Evolutionary conservation across 2,113 vertebrate genomes (phyloP).

Genomic region (Erpornis zantholeuca): DNA sequence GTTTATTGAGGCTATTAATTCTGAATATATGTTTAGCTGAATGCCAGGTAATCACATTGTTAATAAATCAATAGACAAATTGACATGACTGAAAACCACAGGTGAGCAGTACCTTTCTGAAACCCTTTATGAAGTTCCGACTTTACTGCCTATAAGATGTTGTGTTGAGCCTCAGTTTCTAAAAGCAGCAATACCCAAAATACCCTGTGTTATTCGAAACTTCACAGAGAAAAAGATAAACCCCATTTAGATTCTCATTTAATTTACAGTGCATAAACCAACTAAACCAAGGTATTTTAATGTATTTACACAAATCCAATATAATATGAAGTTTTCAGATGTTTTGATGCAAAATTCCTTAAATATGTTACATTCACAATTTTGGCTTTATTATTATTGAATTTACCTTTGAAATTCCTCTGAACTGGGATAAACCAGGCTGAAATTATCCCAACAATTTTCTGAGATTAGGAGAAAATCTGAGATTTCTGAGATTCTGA

Average conservation of each 20-base stretch:
- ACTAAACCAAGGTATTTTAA: background rate
- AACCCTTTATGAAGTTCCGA: background rate
- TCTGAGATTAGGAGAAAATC: too few species aligned
- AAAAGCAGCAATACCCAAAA: background rate
- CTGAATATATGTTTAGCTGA: background rate
- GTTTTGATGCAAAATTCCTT: background rate
- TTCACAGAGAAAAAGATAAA: background rate
- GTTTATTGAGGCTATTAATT: background rate
- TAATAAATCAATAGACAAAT: background rate
- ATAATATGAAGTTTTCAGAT: background rate
- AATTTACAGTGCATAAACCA: background rate
- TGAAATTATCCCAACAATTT: background rate
- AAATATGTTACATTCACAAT: background rate
- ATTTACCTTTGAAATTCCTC: background rate
- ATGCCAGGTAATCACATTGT: background rate
- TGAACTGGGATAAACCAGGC: background rate
- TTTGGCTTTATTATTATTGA: background rate
- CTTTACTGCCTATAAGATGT: background rate
- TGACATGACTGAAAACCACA: background rate
- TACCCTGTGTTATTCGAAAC: background rate
- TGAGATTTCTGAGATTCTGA: background rate
- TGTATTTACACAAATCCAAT: background rate
- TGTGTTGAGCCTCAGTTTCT: background rate
- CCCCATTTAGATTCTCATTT: background rate
- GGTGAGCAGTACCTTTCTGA: background rate